These are phyloP conservation scores for Eretmochelys imbricata DNA, from an alignment of 2,113 vertebrate genomes.

Conservation along the genomic window DNA sequence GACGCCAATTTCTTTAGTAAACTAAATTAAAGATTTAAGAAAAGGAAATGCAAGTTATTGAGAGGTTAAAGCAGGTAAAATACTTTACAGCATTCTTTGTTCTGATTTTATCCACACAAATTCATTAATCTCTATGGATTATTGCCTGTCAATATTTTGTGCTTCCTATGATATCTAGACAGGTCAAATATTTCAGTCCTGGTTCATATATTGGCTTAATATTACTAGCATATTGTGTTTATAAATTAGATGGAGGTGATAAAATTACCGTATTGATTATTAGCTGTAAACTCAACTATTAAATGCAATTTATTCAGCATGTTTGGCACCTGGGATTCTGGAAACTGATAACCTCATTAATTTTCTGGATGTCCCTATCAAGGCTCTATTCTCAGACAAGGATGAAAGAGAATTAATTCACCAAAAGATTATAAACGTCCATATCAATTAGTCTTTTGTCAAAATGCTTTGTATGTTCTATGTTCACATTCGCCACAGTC, in stretches of 20 bases:
- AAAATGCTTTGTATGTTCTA: background rate
- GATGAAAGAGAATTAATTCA: background rate
- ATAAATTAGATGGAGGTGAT: background rate
- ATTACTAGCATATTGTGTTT: background rate
- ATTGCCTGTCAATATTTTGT: background rate
- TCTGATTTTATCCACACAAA: background rate
- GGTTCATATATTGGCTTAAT: background rate
- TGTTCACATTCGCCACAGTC: background rate
- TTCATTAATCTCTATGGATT: background rate
- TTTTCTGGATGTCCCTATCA: conserved; percentile 6
- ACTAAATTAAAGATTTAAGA: background rate
- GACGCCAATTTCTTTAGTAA: background rate
- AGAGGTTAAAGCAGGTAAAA: background rate
- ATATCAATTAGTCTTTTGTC: background rate
- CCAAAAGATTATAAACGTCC: background rate
- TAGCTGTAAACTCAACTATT: background rate
- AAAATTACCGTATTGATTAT: conserved; percentile 17
- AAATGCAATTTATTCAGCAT: conserved; percentile 32
- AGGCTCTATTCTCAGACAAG: background rate
- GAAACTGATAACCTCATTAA: conserved; percentile 12
- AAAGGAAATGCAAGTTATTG: background rate
- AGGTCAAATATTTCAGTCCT: background rate
- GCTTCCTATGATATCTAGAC: background rate
- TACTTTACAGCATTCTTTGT: background rate
- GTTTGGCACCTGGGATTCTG: background rate